Evolutionary conservation across 2,113 vertebrate genomes (phyloP), one percentile per base, ranked within the genome.

Genomic region (Sceloporus undulatus): DNA sequence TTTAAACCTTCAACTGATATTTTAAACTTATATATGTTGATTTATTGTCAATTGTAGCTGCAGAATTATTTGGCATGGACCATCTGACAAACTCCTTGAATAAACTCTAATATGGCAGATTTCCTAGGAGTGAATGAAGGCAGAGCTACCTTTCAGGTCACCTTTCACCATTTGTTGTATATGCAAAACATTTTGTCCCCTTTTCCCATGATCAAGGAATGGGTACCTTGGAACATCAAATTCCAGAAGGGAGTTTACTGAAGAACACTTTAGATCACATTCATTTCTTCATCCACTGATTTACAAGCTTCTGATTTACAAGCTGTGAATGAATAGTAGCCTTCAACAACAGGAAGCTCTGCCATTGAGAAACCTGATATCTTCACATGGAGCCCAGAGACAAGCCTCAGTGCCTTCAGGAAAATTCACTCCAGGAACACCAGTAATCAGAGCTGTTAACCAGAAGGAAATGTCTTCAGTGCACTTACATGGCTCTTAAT

Each of bases 401-500:
- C 94, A 92, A 89, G 93, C 91, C 94, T 92, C 94, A 94, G 96
- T 95, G 95, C 96, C 93, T 87, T 95, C 95, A 95, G 96, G 95
- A 96, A 97, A 96, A 94, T 79, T 96, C 97, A 88, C 97, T 91
- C 92, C 96, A 95, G 96, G 97, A 97, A 93, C 91, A 85, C 89
- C 94, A 93, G 96, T 95, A 97, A 97, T 97, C 97, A 97, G 95
- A 97, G 95, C 96, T 95, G 95, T 95, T 96, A 95, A 95, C 95
- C 96, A 98, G 96, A 97, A 97, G 97, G 97, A 97, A 97, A 97
- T 97, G 96, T 97, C 96, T 97, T 97, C 96, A 97, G 92, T 94
- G 90, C 94, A 96, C 95, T 97, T 97, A 97, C 97, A 97, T 94
- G 94, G 94, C 94, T 94, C 95, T 97, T 97, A 97, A 97, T 97